Percentiles rank a stretch among this genome's conserved stretches.
These are phyloP conservation scores for Acanthopleura granulata DNA, from an alignment of 2,888 invertebrate genomes.

Conservation along the genomic window DNA sequence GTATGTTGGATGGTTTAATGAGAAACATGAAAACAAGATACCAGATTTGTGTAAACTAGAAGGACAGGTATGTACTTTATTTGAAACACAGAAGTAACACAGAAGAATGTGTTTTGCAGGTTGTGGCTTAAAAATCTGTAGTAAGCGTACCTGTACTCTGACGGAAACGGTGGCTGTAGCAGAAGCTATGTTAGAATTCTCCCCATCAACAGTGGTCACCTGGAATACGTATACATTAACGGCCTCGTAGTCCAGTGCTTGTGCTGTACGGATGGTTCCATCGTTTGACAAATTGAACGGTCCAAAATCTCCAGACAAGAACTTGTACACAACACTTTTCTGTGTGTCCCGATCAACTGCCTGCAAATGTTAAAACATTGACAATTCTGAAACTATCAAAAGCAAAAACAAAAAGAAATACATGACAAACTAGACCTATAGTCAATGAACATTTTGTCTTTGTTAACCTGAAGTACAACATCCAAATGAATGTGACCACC, in stretches of 20 bases:
- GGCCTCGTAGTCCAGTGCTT: constrained; percentile 52
- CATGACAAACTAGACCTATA: no score
- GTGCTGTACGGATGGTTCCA: constrained; percentile 46
- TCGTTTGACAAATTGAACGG: constrained; percentile 41
- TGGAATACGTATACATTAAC: constrained; percentile 43
- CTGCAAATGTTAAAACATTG: no score
- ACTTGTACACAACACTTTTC: constrained; percentile 35
- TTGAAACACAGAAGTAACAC: neutral
- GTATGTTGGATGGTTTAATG: neutral
- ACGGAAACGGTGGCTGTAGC: constrained; percentile 49
- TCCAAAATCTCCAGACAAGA: constrained; percentile 34
- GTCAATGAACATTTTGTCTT: neutral
- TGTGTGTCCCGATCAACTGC: constrained; percentile 46
- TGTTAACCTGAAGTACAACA: neutral
- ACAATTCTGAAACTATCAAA: no score
- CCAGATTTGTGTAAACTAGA: neutral
- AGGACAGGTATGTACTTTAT: neutral
- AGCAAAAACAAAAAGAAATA: no score
- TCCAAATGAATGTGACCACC: neutral
- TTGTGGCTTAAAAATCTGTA: no score
- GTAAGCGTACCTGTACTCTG: constrained; percentile 54
- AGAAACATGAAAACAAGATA: neutral
- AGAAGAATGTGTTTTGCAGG: neutral
- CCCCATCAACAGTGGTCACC: constrained; percentile 55
- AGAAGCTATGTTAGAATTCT: constrained; percentile 35